A percentile compares a stretch with the other conserved stretches of the same genome.
Evolutionary conservation across 2,113 vertebrate species (phyloP).

Genomic region (human (Homo sapiens)): DNA sequence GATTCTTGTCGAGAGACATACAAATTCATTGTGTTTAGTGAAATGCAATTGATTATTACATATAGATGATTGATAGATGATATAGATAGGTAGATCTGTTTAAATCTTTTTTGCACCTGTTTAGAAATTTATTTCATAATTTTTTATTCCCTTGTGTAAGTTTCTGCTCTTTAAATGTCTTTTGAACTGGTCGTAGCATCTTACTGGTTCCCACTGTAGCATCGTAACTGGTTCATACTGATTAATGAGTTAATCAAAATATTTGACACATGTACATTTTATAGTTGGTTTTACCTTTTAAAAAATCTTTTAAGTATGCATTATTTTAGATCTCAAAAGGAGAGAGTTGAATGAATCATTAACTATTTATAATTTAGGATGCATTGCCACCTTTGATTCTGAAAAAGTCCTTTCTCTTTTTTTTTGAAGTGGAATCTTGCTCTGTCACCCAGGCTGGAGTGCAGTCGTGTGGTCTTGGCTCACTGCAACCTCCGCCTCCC

Average conservation of each 20-base stretch:
- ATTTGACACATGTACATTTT: background rate
- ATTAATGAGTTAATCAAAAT: background rate
- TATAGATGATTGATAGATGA: background rate
- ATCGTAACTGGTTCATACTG: too few species aligned
- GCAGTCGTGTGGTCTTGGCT: too few species aligned
- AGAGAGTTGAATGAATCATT: background rate
- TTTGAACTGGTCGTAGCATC: background rate
- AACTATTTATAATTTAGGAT: background rate
- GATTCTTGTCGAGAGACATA: background rate
- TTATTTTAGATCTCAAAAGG: background rate
- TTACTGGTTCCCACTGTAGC: background rate
- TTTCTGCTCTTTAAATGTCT: background rate
- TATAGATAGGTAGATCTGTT: background rate
- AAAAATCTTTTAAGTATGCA: background rate
- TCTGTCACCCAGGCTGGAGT: too few species aligned
- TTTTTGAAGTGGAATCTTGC: too few species aligned
- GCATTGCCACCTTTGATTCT: background rate
- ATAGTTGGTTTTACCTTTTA: background rate
- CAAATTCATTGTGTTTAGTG: background rate
- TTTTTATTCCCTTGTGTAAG: background rate
- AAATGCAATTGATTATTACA: background rate
- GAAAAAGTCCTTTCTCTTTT: background rate
- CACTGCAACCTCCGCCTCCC: too few species aligned
- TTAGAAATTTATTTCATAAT: slow-evolving; percentile 5
- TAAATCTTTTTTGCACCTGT: background rate